A percentile compares a stretch with the other conserved stretches of the same genome.
These are phyloP conservation scores for Holothuria glaberrima DNA, from an alignment of 35 echinoderm and acorn worm genomes.

Conservation along the genomic window DNA sequence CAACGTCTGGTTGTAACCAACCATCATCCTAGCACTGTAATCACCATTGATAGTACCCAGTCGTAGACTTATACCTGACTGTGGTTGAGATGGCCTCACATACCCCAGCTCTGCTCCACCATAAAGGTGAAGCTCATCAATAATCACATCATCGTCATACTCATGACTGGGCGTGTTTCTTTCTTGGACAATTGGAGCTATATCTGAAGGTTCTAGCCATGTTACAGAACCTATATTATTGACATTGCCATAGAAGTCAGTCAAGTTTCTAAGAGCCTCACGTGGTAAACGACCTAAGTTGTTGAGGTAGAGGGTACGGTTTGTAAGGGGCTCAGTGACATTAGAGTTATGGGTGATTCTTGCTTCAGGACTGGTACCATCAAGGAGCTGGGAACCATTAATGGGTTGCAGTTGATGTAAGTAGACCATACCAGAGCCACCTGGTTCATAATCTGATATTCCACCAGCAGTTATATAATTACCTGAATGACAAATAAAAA, in stretches of 20 bases:
- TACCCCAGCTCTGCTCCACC: conserved; percentile 80
- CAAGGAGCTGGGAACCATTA: conserved; percentile 75
- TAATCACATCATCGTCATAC: conserved; percentile 71
- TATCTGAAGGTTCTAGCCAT: conserved; percentile 77
- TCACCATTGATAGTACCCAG: conserved; percentile 79
- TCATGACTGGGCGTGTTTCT: conserved; percentile 71
- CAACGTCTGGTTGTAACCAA: conserved; percentile 84
- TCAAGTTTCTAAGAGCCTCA: conserved; percentile 61
- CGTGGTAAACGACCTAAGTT: conserved; percentile 80
- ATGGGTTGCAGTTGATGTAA: conserved; percentile 84
- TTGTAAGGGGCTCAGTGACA: conserved; percentile 82
- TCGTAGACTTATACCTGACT: conserved; percentile 42
- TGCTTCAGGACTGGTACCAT: conserved; percentile 80
- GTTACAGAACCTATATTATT: conserved; percentile 36
- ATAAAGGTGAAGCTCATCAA: conserved; percentile 90
- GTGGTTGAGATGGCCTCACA: conserved; percentile 58
- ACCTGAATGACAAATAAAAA: conserved; percentile 52
- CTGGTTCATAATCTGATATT: conserved; percentile 70
- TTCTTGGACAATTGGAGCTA: conserved; percentile 43
- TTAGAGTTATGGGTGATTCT: conserved; percentile 86
- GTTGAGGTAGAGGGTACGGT: conserved; percentile 90
- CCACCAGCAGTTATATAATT: conserved; percentile 81
- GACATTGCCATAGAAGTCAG: conserved; percentile 61
- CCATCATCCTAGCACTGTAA: conserved; percentile 70
- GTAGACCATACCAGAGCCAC: conserved; percentile 89